Evolutionary conservation across 2,888 invertebrate species (phyloP), one percentile per base, ranked within the genome.

Genomic region (Xanthia icteritia): DNA sequence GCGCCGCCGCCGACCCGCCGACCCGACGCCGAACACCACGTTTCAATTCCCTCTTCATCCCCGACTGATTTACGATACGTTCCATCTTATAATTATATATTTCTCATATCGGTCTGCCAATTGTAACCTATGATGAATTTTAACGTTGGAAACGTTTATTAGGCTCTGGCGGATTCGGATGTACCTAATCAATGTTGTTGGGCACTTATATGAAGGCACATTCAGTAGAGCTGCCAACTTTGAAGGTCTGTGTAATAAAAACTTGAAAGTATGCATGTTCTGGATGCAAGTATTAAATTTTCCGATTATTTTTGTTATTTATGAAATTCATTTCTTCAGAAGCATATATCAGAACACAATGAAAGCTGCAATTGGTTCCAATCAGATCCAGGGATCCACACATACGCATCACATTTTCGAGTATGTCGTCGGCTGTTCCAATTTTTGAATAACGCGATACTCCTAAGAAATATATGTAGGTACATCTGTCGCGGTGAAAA

Each of bases 11-110:
- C 88, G 86, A 73, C 86, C 82, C 83, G 85, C 86, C 82, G 83
- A 79, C 85, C 82, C 87, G 86, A 81, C 89, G 90, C 88, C 88
- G 90, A 86, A 90, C 86, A 89, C 91, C 91, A 94, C 93, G 91
- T 93, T 94, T 94, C 94, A 93, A 94, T 95, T 93, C 94, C 91
- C 92, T 91, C 91, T 92, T 92, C 93, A 93, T 93, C 92, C 91
- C 91, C 87, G 90, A 91, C 94, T 95, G 94, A 95, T 95, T 95
- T 95, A 94, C 94, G 94, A 92, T 91, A 91, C 85, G 88, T 89
- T 89, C 88, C 84, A 87, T 87, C 89, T 89, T 89, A 85, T 89
- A 88, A 90, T 88, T 82, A 87, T 88, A 87, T 89, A 31, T 92
- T 89, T 88, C 86, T 87, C 79, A 80, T 85, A 83, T 85, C 69